Percentiles rank a stretch among this genome's conserved stretches.
Evolutionary conservation across 2,888 invertebrate species (phyloP).

Genomic region (Lucinisca nassula): DNA sequence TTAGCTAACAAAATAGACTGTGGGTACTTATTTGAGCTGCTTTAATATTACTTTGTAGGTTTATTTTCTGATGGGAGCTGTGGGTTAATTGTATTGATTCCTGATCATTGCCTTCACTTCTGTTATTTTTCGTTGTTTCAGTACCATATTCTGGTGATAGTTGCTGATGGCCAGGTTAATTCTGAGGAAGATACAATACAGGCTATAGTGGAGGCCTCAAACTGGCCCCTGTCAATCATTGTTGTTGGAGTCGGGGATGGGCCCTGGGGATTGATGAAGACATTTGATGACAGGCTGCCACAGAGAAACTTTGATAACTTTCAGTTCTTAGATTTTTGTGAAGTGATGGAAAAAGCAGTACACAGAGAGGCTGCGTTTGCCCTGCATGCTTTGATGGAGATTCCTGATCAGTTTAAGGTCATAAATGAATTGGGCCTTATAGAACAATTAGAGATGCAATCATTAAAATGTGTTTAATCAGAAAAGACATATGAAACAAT

Average conservation of each 20-base stretch:
- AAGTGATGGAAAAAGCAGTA: conserved; percentile 79
- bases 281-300: conserved; percentile 88
- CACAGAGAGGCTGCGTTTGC: conserved; percentile 87
- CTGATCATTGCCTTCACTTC: too few species aligned
- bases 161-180: conserved; percentile 89
- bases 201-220: conserved; percentile 89
- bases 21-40: neutral
- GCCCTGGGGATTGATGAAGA: conserved; percentile 89
- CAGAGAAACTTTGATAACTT: conserved; percentile 89
- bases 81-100: neutral
- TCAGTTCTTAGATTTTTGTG: conserved; percentile 89
- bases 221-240: conserved; percentile 88
- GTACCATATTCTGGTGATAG: conserved; percentile 88
- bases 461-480: too few species aligned
- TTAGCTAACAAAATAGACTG: too few species aligned
- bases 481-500: too few species aligned
- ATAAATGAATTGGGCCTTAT: conserved; percentile 81
- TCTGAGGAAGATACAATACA: conserved; percentile 88
- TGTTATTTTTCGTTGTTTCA: conserved; percentile 52
- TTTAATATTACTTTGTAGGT: neutral
- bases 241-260: conserved; percentile 89
- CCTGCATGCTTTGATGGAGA: conserved; percentile 88
- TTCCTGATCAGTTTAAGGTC: conserved; percentile 88
- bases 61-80: neutral
- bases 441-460: conserved; percentile 28